Evolutionary conservation across 2,113 vertebrate species (phyloP), one percentile per base, ranked within the genome.

Genomic region (Oriolus oriolus): DNA sequence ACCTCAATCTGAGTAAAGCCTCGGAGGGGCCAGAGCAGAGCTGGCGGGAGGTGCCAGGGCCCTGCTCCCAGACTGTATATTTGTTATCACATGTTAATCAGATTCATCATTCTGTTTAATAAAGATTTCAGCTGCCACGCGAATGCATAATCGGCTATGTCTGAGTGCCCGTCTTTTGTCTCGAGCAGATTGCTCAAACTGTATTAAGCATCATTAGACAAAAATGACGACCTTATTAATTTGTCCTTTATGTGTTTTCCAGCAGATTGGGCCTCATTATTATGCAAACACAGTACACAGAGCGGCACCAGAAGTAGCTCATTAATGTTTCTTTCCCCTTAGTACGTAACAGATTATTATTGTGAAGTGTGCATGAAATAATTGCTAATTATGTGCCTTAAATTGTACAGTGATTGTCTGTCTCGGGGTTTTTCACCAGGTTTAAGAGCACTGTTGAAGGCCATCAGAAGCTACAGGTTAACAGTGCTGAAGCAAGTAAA

Each of bases 1-100:
- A 98, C 98, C 98, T 98, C 97, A 98, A 98, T 98, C 97, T 98
- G 90, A 95, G 96, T 96, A 98, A 98, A 98, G 98, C 97, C 97
- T 93, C 97, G 90, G 84, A 94, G 97, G 96, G 68, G 82, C 87
- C 59, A 89, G 91, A 90, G 93, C 87, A 84, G 90, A 92, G 94
- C 96, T 97, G 93, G 90, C 94, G 81, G 94, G 97, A 96, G 95
- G 96, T 97, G 96, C 94, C 85, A 69, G 68, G 52, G 85, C 94
- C 92, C n/a, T 96, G 96, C 95, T 94, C 92, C 61, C 96, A 89
- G 97, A 83, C 96, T 97, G 93, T 92, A 96, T 98, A 95, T 98
- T 98, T 98, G 94, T 98, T 97, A 97, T 97, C 93, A 92, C 96
- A 97, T 98, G 97, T 93, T 98, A 98, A 98, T 98, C 98, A 98